These are phyloP conservation scores for Lophius piscatorius DNA, from an alignment of 2,113 vertebrate species.

Conservation along the genomic window DNA sequence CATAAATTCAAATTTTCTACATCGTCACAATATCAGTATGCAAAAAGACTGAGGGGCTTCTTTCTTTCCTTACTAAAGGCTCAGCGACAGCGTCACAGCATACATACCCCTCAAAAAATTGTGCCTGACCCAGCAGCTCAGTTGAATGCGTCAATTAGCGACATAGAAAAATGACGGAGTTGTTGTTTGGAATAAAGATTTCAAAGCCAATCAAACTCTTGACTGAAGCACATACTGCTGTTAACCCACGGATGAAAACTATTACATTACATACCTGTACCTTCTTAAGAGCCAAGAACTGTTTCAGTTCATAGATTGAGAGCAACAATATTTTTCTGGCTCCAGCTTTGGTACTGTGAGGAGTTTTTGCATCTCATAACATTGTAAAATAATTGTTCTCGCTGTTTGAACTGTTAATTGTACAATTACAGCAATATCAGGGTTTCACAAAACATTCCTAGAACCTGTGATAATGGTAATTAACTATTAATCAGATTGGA, in stretches of 20 bases:
- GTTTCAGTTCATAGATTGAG: too few species aligned
- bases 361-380: neutral
- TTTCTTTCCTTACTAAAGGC: neutral
- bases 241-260: slow-evolving; percentile 14
- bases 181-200: slow-evolving; percentile 22
- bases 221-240: too few species aligned
- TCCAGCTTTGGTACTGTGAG: too few species aligned
- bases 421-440: neutral
- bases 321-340: too few species aligned
- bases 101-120: too few species aligned
- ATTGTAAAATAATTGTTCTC: neutral
- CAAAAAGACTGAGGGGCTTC: neutral
- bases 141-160: slow-evolving; percentile 36
- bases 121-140: slow-evolving; percentile 19
- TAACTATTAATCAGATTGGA: too few species aligned
- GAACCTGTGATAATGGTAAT: neutral
- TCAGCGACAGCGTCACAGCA: neutral
- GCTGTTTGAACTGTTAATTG: neutral
- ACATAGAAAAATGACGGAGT: slow-evolving; percentile 44
- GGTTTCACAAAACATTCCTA: too few species aligned
- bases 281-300: neutral
- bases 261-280: neutral
- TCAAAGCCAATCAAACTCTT: slow-evolving; percentile 37
- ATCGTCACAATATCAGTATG: neutral
- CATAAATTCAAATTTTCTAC: neutral